Conservation (phyloP, 2,797 vertebrate genomes). For the Spinus pinus region DNA sequence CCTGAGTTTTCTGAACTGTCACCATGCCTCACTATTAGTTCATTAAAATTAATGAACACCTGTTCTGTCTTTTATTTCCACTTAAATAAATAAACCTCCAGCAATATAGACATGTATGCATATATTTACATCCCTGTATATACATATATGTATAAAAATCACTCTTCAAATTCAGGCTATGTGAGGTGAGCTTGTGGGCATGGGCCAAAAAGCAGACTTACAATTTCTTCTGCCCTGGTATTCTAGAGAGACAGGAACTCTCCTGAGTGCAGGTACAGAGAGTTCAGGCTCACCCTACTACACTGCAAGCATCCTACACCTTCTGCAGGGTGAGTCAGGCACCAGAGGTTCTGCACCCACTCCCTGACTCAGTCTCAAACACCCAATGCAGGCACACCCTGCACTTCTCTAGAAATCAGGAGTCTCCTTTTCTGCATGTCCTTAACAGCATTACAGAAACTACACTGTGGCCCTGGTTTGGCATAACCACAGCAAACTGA, state of each 20-base stretch:
- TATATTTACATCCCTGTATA: not conserved
- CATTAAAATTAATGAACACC: not conserved
- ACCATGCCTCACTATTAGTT: not conserved
- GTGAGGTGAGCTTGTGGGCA: not conserved
- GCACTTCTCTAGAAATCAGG: not conserved
- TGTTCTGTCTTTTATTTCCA: not conserved
- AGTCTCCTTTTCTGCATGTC: not conserved
- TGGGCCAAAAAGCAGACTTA: not conserved
- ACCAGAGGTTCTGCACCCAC: not conserved
- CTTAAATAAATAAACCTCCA: not conserved
- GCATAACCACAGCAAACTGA: not conserved
- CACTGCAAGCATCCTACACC: not conserved
- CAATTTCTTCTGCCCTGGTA: not conserved
- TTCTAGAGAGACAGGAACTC: not conserved
- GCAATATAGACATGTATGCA: not conserved
- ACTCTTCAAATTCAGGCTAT: not conserved
- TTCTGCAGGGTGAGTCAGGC: not conserved
- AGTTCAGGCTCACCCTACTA: not conserved
- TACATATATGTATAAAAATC: not conserved
- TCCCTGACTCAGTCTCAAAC: not conserved
- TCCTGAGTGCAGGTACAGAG: not conserved
- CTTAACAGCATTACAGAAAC: not conserved
- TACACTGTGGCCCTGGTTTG: not conserved
- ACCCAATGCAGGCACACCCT: not conserved
- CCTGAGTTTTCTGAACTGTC: not conserved